Evolutionary conservation across 2,888 invertebrate genomes (phyloP), one percentile per base, ranked within the genome.

Genomic region (Morpho deidamia): DNA sequence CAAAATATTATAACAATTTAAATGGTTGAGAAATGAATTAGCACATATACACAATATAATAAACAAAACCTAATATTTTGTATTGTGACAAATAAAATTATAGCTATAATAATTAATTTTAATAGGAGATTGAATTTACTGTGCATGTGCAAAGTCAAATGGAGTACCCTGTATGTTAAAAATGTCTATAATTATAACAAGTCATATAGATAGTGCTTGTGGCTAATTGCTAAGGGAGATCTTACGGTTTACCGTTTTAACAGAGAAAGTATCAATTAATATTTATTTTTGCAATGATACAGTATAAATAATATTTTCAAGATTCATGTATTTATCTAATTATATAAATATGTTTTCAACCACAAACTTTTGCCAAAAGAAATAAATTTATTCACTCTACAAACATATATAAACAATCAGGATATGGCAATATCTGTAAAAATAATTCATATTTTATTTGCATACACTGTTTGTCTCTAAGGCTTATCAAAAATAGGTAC

Each of bases 81-180:
- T 51, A 57, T 51, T 40, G 51, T 52, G 60, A 62, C 58, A 59
- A 54, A 49, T 58, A 52, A 52, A 49, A 46, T 40, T 48, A 44
- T 50, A 55, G 41, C 46, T 54, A 54, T 56, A 49, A 37, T 37
- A 37, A 37, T 37, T 37, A 37, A 4, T 37, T 10, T 37, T 37
- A 37, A 37, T 37, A 56, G 53, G 54, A 56, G 53, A 53, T 56
- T 51, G 54, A 57, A 51, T 57, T 48, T 57, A 58, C 51, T 51
- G 54, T 59, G 58, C 57, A 57, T 56, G 48, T 58, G 51, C 54
- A 39, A 59, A 58, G 58, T 46, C 52, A 56, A 61, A 45, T 52
- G 44, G 46, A 58, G 56, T 61, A 63, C 59, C 63, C 61, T 63
- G 63, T 63, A 61, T 61, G 56, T 61, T 62, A 62, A 58, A 59